These are phyloP conservation scores for Prolemur simus DNA, from an alignment of 2,113 vertebrate genomes.

Conservation along the genomic window DNA sequence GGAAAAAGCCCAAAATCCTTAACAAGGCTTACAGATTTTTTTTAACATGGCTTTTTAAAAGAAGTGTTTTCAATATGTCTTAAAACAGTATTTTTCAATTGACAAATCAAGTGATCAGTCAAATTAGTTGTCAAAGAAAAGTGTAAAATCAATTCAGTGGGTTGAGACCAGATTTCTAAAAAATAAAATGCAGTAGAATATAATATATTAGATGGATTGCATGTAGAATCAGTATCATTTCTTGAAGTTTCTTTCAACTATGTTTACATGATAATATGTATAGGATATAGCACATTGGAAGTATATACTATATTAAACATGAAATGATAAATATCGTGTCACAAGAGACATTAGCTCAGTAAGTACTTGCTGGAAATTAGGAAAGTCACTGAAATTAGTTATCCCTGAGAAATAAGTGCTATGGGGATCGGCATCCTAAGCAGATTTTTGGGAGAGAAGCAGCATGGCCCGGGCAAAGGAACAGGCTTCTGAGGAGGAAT, in stretches of 20 bases:
- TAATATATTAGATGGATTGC: neutral
- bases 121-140: neutral
- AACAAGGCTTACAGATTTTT: neutral
- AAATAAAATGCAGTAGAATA: neutral
- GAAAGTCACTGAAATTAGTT: neutral
- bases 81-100: neutral
- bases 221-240: neutral
- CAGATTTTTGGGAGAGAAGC: neutral
- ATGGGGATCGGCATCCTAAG: neutral
- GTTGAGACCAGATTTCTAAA: neutral
- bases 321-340: neutral
- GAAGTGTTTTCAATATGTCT: neutral
- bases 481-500: neutral
- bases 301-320: neutral
- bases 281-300: neutral
- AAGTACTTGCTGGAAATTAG: neutral
- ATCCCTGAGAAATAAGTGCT: neutral
- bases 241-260: neutral
- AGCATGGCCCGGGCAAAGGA: neutral
- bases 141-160: neutral
- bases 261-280: neutral
- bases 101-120: neutral
- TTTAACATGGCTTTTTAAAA: neutral
- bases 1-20: neutral
- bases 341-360: neutral